phyloP scores from a whole-genome alignment of 2,113 vertebrate genomes.

The Hydrolagus affinis region DNA sequence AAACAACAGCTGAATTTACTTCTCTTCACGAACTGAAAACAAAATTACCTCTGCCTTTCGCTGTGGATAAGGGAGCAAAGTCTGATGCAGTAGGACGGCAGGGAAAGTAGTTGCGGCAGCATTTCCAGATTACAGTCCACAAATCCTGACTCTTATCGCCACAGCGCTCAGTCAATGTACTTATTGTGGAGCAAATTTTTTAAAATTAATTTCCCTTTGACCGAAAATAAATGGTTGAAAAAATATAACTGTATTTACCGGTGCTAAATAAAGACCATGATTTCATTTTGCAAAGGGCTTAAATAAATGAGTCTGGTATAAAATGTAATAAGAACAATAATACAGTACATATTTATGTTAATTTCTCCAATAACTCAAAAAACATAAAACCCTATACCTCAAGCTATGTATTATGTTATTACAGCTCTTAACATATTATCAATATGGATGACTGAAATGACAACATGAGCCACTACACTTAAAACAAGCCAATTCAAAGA shows the following conservation, averaged over 20 bases:
- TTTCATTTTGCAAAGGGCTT: not conserved
- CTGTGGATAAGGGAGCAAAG: not conserved
- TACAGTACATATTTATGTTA: too few relatives aligned
- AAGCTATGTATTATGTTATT: too few relatives aligned
- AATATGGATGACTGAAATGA: too few relatives aligned
- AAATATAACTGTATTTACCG: too few relatives aligned
- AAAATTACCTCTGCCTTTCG: not conserved
- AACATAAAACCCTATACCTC: too few relatives aligned
- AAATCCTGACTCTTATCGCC: not conserved
- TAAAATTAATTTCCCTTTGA: conserved; percentile 9
- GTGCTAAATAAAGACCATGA: not conserved
- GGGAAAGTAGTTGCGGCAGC: not conserved
- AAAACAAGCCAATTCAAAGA: too few relatives aligned
- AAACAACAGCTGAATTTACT: not conserved
- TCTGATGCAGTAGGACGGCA: not conserved
- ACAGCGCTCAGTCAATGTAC: not conserved
- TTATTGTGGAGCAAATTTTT: not conserved
- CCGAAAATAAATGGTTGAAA: not conserved
- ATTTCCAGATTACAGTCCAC: not conserved
- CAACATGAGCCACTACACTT: too few relatives aligned
- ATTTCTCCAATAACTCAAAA: too few relatives aligned
- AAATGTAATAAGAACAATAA: too few relatives aligned
- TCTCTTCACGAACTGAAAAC: not conserved
- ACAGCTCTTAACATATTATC: too few relatives aligned
- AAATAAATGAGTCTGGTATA: not conserved